Percentiles rank a stretch among this genome's conserved stretches.
Evolutionary conservation across 2,888 invertebrate species (phyloP).

Genomic region (Antitype chi): DNA sequence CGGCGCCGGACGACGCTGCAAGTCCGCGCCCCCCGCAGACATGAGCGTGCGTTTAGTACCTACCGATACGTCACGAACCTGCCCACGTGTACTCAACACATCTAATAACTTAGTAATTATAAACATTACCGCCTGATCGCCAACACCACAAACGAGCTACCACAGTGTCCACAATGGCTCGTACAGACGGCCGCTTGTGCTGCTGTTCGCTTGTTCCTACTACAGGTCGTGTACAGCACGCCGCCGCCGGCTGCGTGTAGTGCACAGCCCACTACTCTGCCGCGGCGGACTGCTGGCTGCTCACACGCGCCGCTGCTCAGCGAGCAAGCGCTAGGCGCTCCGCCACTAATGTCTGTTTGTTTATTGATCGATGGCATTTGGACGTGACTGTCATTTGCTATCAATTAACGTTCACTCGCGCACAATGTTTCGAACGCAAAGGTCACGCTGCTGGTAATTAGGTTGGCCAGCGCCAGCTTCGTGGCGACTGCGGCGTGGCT

Average conservation of each 20-base stretch:
- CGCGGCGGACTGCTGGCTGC: no score
- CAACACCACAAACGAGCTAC: no score
- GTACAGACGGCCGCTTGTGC: neutral
- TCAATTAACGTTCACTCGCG: conserved; percentile 19
- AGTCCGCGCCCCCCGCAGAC: conserved; percentile 1
- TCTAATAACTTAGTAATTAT: neutral
- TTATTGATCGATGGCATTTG: conserved; percentile 72
- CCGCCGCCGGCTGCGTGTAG: neutral
- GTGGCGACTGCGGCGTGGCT: neutral
- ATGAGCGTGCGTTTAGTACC: neutral
- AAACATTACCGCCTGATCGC: neutral
- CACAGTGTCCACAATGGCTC: no score
- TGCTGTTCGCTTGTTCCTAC: neutral
- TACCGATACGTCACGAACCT: neutral
- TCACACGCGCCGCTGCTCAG: neutral
- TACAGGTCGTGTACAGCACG: no score
- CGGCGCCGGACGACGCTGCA: neutral
- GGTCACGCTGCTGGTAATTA: conserved; percentile 4
- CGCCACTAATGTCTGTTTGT: conserved; percentile 54
- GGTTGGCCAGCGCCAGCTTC: neutral
- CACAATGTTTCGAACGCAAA: conserved; percentile 21
- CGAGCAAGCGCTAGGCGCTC: neutral
- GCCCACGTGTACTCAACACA: neutral
- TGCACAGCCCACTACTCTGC: neutral
- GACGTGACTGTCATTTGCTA: conserved; percentile 32